Percentiles rank a stretch among this genome's conserved stretches.
Conservation (phyloP, 2,888 invertebrate species). For the Pseudolycoriella hygida region DNA sequence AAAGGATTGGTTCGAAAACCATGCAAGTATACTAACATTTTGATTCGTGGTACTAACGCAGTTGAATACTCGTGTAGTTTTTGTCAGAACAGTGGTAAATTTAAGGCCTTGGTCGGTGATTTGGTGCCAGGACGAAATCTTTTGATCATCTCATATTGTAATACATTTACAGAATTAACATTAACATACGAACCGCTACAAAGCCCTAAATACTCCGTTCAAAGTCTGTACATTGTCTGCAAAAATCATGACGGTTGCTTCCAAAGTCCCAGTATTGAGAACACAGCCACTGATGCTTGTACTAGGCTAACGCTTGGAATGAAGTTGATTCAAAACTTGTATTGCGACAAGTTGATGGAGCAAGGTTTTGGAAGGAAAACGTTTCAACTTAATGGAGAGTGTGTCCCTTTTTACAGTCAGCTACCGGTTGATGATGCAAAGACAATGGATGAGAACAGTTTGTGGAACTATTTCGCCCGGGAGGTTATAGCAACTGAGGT, state of each 20-base stretch:
- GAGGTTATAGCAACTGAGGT: slow-evolving; percentile 59
- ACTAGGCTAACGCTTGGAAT: slow-evolving; percentile 57
- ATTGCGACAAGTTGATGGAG: slow-evolving; percentile 73
- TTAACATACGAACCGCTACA: background rate
- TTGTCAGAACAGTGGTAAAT: background rate
- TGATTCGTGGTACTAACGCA: background rate
- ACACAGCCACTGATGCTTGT: slow-evolving; percentile 45
- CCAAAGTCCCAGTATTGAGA: slow-evolving; percentile 36
- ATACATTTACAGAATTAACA: too few species aligned
- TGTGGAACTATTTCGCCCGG: slow-evolving; percentile 73
- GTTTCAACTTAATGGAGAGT: slow-evolving; percentile 60
- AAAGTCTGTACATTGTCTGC: slow-evolving; percentile 55
- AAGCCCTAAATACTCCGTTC: background rate
- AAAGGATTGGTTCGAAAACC: background rate
- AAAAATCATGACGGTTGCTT: slow-evolving; percentile 62
- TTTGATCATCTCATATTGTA: background rate
- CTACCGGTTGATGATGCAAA: slow-evolving; percentile 52
- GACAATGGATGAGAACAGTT: slow-evolving; percentile 52
- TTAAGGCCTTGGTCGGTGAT: too few species aligned
- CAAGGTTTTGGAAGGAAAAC: slow-evolving; percentile 61
- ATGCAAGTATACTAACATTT: background rate
- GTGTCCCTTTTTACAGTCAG: slow-evolving; percentile 54
- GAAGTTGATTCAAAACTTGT: slow-evolving; percentile 67
- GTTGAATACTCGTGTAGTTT: background rate
- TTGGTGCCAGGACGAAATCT: background rate